A percentile compares a stretch with the other conserved stretches of the same genome.
phyloP scores from a whole-genome alignment of 1,140 invertebrate species.

The Plectrocnemia conspersa region DNA sequence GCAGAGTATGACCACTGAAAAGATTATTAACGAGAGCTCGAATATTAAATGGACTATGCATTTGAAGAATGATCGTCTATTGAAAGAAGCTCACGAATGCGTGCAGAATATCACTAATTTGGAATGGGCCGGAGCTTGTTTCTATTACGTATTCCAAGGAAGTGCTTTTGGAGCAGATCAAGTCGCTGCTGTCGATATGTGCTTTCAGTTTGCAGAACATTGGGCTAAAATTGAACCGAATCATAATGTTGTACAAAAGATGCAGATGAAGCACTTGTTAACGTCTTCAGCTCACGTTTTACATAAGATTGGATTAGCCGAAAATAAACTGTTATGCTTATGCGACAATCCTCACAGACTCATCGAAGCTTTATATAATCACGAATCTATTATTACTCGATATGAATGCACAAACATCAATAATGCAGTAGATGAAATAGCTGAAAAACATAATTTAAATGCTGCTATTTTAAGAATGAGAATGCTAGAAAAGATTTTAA shows the following conservation, averaged over 20 bases:
- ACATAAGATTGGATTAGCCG: slow-evolving; percentile 53
- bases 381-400: slow-evolving; percentile 49
- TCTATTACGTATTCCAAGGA: slow-evolving; percentile 50
- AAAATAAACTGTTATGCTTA: slow-evolving; percentile 51
- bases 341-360: slow-evolving; percentile 52
- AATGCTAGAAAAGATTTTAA: slow-evolving; percentile 48
- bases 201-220: slow-evolving; percentile 55
- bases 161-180: slow-evolving; percentile 53
- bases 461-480: slow-evolving; percentile 47
- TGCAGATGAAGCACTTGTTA: slow-evolving; percentile 52
- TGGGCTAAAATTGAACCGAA: slow-evolving; percentile 48
- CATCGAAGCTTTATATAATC: slow-evolving; percentile 52
- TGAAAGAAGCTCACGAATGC: slow-evolving; percentile 44
- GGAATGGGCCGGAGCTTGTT: slow-evolving; percentile 51
- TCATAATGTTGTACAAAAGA: slow-evolving; percentile 46
- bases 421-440: slow-evolving; percentile 53
- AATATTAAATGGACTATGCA: slow-evolving; percentile 28
- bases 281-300: slow-evolving; percentile 53
- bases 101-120: slow-evolving; percentile 49
- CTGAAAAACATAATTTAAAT: slow-evolving; percentile 48
- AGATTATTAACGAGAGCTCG: slow-evolving; percentile 36
- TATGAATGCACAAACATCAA: slow-evolving; percentile 52
- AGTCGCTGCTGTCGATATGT: slow-evolving; percentile 55
- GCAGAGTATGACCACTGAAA: slow-evolving; percentile 48
- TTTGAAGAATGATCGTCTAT: slow-evolving; percentile 26